A percentile compares a stretch with the other conserved stretches of the same genome.
These are phyloP conservation scores for Nephrocerus scutellatus DNA, from an alignment of 2,888 invertebrate species.

Conservation along the genomic window DNA sequence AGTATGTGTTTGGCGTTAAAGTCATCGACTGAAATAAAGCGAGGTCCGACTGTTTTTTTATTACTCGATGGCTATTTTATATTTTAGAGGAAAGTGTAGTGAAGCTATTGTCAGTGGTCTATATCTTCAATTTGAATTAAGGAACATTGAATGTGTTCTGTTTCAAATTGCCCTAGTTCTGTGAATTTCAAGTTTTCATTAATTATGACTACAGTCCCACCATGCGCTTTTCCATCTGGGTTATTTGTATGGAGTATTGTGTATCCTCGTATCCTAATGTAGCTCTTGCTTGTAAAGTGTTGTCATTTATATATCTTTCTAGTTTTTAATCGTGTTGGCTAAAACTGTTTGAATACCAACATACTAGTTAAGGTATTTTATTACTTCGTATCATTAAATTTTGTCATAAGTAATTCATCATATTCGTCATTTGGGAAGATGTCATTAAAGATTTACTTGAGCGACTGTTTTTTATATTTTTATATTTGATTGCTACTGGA, in stretches of 20 bases:
- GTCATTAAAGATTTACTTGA: neutral
- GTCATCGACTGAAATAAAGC: no score
- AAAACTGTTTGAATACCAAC: conserved; percentile 3
- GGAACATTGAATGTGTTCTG: neutral
- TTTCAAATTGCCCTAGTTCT: conserved; percentile 1
- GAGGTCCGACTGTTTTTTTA: no score
- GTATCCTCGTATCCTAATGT: neutral
- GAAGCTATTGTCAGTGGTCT: neutral
- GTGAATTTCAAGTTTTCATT: neutral
- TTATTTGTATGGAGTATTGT: neutral
- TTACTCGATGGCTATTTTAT: no score
- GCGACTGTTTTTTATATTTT: neutral
- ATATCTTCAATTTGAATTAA: conserved; percentile 1
- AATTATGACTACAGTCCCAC: conserved; percentile 1
- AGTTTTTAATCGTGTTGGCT: neutral
- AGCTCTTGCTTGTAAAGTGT: conserved; percentile 4
- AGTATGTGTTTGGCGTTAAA: no score
- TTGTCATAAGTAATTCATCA: neutral
- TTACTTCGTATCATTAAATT: neutral
- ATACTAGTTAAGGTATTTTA: neutral
- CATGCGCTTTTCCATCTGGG: conserved; percentile 1
- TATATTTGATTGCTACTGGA: no score
- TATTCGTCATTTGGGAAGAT: neutral
- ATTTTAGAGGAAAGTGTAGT: conserved; percentile 2
- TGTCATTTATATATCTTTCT: neutral